Base-by-base conservation (phyloP, 2,113 vertebrate genomes). In the Guaruba guarouba region DNA sequence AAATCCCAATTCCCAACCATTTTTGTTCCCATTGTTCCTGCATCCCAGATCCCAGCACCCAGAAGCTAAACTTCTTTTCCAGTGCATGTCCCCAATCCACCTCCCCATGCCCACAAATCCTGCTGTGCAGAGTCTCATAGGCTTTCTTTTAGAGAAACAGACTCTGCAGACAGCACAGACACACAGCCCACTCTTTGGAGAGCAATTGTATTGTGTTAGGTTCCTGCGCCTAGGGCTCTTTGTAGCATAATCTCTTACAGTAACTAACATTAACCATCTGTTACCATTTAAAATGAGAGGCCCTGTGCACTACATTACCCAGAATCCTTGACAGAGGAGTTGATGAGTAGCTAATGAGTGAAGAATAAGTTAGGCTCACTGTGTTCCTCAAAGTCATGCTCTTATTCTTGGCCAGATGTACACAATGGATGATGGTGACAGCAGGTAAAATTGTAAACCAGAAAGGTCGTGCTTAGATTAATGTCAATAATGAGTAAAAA, bases 21-120 rank as follows among this genome's bases (percentile, higher is more conserved):
- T 88, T 93, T 61, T 84, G 52, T 75, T 86, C 57, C 66, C 52
- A 94, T 96, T 96, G 95, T 94, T 86, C 31, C 67, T 41, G 22
- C 59, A 66, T 71, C 52, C 68, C 80, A 79, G 61, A 94, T 37
- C 77, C 68, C 41, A 71, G 85, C 35, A 95, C 80, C 82, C 93
- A 76, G 83, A 82, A 86, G 90, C 90, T 88, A 91, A 79, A 59
- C 28, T 46, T 71, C 51, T 96, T 86, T 88, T 48, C 52, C 48
- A 93, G 76, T n/a, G 48, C 48, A 31, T 86, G 82, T 93, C 88
- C 86, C 71, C 2, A 0, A 81, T 86, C 93, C 39, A 95, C 77
- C 68, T 95, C 90, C 92, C 35, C 12, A 11, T 18, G 37, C 51
- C 49, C 64, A 28, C 19, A 80, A 86, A 35, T 29, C 51, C 54